Evolutionary conservation across 2,797 vertebrate species (phyloP), one percentile per base, ranked within the genome.

Genomic region (Nannoperca australis): DNA sequence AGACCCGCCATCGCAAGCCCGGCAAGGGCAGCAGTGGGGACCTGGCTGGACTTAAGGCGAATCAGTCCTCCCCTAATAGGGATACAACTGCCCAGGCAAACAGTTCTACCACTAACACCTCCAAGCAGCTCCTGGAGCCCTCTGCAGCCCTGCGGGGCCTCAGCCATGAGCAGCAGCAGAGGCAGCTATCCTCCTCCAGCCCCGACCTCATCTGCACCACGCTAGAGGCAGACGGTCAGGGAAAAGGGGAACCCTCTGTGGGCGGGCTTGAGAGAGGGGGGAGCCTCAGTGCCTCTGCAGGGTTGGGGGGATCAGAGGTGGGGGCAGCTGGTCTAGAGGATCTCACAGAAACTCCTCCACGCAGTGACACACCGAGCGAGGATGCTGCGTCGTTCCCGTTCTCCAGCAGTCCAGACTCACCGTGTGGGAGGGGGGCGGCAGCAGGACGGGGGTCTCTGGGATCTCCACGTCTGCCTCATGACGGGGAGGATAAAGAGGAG

Each of bases 21-120:
- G 96, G 96, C 13, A 94, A 96, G 65, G 96, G 97, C 71, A 97
- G 97, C 90, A 97, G 97, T 17, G 97, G 96, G 14, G 97, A 99
- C 68, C 94, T 96, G 71, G 95, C 95, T 1, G 95, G 94, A 71
- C 92, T 95, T 5, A 96, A 96, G 80, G 92, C 93, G 0, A 88
- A 90, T 32, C 87, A 93, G 70, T 90, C 92, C 17, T 90, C 91
- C 65, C 93, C 92, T 70, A 92, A 81, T 64, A 91, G 88, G 79
- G 93, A 95, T 55, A 68, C 93, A 27, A 63, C 55, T 47, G 47
- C 55, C 83, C 91, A 93, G 79, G 89, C 76, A 51, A 88, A 91
- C 91, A 74, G 86, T 51, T 89, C 92, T 34, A 86, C 70, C 70
- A 83, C 76, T 8, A 85, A 89, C 79, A 81, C 87, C 88, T 89